phyloP scores from a whole-genome alignment of 1,140 invertebrate genomes.

The Agrilus planipennis region DNA sequence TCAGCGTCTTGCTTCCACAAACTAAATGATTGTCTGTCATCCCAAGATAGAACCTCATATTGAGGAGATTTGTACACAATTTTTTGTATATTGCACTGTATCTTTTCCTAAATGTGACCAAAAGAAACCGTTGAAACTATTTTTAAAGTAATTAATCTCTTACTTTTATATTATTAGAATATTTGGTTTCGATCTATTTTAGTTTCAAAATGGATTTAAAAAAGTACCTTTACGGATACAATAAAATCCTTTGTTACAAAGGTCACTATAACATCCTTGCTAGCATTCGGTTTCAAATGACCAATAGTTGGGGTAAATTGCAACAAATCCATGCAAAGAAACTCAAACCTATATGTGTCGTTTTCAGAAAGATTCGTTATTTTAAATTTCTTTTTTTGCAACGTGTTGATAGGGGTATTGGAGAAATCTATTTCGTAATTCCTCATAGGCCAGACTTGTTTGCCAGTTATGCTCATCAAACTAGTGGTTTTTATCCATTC shows the following conservation, averaged over 20 bases:
- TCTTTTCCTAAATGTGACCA: conserved; percentile 13
- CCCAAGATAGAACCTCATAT: conserved; percentile 22
- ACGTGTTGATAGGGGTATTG: conserved; percentile 13
- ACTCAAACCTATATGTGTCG: conserved; percentile 22
- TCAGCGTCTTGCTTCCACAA: conserved; percentile 12
- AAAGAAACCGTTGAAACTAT: too few relatives aligned
- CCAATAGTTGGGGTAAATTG: conserved; percentile 23
- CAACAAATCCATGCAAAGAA: conserved; percentile 14
- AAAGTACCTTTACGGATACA: too few relatives aligned
- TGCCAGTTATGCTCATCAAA: too few relatives aligned
- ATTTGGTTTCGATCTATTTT: too few relatives aligned
- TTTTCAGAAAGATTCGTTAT: conserved; percentile 19
- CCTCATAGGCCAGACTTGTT: too few relatives aligned
- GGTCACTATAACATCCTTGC: conserved; percentile 23
- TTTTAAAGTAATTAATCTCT: too few relatives aligned
- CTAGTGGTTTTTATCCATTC: too few relatives aligned
- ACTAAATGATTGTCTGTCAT: conserved; percentile 23
- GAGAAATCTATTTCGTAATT: conserved; percentile 22
- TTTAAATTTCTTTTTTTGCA: conserved; percentile 18
- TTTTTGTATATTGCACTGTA: conserved; percentile 15
- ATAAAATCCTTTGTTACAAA: conserved; percentile 17
- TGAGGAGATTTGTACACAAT: conserved; percentile 18
- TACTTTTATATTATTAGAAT: too few relatives aligned
- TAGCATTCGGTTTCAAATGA: conserved; percentile 20
- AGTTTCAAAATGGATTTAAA: too few relatives aligned